These are phyloP conservation scores for sheep (Ovis aries) DNA, from an alignment of 2,113 vertebrate genomes.

Conservation along the genomic window ARS-UI_Ramb_v3.0 NC_056076.1:10051001-10051500, in stretches of 20 bases:
- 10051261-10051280: background rate
- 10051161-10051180: background rate
- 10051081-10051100: background rate
- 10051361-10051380: background rate
- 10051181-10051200: background rate
- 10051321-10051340: background rate
- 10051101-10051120: background rate
- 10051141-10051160: background rate
- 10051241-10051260: background rate
- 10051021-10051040: background rate
- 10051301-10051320: background rate
- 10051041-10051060: background rate
- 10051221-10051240: background rate
- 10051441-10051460: background rate
- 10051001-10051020: background rate
- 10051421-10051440: background rate
- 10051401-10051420: constrained; percentile 13
- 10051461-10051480: background rate
- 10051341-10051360: background rate
- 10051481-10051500: background rate
- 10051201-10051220: background rate
- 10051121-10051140: background rate
- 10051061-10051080: background rate
- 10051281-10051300: background rate
- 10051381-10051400: background rate